Conservation (phyloP, 2,113 vertebrate genomes). For the Montifringilla adamsi region DNA sequence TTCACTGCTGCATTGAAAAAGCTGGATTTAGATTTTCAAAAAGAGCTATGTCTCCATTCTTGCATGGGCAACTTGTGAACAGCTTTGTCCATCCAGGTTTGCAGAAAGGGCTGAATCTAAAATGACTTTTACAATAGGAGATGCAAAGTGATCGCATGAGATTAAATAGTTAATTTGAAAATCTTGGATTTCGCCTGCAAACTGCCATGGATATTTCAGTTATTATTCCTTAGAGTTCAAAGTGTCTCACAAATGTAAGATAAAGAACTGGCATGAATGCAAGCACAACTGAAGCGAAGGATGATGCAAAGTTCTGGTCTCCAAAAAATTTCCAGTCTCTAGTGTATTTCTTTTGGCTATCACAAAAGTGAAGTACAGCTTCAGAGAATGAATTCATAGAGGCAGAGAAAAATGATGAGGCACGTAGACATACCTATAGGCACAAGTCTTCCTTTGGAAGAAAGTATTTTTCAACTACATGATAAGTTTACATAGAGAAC, state of each 20-base stretch:
- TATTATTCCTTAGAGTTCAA: neutral
- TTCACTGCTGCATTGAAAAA: neutral
- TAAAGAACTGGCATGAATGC: neutral
- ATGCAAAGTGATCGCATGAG: neutral
- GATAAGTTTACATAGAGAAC: neutral
- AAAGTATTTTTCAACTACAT: neutral
- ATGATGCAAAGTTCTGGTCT: neutral
- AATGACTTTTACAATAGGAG: neutral
- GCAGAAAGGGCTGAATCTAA: neutral
- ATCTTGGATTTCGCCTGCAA: neutral
- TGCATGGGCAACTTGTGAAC: neutral
- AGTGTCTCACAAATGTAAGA: neutral
- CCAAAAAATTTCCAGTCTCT: neutral
- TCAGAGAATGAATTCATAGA: neutral
- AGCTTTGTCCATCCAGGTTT: neutral
- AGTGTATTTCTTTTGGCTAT: neutral
- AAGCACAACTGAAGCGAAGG: neutral
- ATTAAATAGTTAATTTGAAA: neutral
- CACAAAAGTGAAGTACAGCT: neutral
- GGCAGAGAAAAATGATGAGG: neutral
- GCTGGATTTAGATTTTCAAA: neutral
- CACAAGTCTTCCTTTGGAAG: neutral
- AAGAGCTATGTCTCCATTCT: neutral
- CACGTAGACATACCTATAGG: neutral
- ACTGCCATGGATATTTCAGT: neutral